Conservation (phyloP, 2,888 invertebrate genomes). For the Sympetrum striolatum region DNA sequence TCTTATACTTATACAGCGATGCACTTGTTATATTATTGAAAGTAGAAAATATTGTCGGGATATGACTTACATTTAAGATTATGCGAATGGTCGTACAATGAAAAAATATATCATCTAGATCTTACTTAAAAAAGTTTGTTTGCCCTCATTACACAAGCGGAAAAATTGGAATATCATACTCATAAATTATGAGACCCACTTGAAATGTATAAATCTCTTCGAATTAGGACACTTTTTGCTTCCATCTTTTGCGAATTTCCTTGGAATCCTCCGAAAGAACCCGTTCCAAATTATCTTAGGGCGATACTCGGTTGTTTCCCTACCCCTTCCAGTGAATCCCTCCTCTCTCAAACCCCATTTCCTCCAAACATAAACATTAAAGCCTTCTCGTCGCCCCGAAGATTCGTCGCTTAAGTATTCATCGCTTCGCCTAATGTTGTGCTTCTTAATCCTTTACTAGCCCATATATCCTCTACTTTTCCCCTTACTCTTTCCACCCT, state of each 20-base stretch:
- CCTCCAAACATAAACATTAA: constrained; percentile 1
- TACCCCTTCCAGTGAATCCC: neutral
- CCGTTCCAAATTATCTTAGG: neutral
- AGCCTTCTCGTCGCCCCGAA: neutral
- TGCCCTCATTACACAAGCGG: too few relatives aligned
- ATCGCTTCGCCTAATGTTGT: neutral
- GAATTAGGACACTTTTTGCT: neutral
- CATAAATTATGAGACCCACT: too few relatives aligned
- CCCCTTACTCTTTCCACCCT: neutral
- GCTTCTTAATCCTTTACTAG: neutral
- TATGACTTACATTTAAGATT: too few relatives aligned
- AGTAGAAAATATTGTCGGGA: too few relatives aligned
- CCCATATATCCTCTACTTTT: neutral
- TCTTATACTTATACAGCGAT: too few relatives aligned
- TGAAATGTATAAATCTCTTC: too few relatives aligned
- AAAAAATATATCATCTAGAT: too few relatives aligned
- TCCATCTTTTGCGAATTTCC: neutral
- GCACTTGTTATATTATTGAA: too few relatives aligned
- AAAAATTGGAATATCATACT: too few relatives aligned
- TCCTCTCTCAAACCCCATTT: neutral
- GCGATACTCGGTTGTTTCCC: neutral
- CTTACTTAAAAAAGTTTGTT: too few relatives aligned
- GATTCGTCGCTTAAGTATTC: neutral
- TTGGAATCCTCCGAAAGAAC: neutral
- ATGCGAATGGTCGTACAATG: too few relatives aligned